Evolutionary conservation across 2,888 invertebrate genomes (phyloP).

Genomic region (Hesperia comma): DNA sequence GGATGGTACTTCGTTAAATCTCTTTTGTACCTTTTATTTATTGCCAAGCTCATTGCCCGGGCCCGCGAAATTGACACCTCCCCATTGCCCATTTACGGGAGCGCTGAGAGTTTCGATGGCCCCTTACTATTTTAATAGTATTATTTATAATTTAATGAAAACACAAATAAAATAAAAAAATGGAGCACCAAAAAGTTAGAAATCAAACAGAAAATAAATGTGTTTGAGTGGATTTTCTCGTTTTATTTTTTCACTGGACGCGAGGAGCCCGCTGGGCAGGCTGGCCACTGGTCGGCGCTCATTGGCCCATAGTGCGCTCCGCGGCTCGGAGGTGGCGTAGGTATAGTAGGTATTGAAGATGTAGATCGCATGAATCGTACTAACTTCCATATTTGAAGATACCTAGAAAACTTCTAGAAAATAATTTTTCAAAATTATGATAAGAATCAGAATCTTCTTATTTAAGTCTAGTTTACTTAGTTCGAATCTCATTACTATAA

Average conservation of each 20-base stretch:
- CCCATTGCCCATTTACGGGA: slow-evolving; percentile 81
- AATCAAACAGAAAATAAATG: slow-evolving; percentile 80
- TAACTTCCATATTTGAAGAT: too few relatives aligned
- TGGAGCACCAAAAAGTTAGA: slow-evolving; percentile 81
- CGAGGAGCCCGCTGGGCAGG: not conserved
- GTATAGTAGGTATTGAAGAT: too few relatives aligned
- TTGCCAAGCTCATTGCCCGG: slow-evolving; percentile 83
- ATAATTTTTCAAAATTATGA: too few relatives aligned
- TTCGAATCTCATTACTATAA: too few relatives aligned
- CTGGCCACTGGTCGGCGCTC: too few relatives aligned
- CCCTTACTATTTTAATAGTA: slow-evolving; percentile 75
- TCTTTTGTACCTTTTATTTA: slow-evolving; percentile 82
- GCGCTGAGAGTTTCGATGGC: slow-evolving; percentile 64
- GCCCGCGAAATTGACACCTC: slow-evolving; percentile 67
- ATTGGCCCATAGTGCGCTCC: too few relatives aligned
- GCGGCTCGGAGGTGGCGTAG: too few relatives aligned
- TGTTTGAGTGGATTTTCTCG: slow-evolving; percentile 72
- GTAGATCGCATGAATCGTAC: too few relatives aligned
- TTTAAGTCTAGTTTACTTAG: too few relatives aligned
- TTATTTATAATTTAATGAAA: slow-evolving; percentile 79
- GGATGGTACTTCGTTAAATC: slow-evolving; percentile 76
- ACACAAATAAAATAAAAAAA: slow-evolving; percentile 73
- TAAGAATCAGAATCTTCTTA: too few relatives aligned
- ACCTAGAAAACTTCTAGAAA: too few relatives aligned
- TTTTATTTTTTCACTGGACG: slow-evolving; percentile 56